Evolutionary conservation across 2,113 vertebrate species (phyloP).

Genomic region (Gymnorhina tibicen): DNA sequence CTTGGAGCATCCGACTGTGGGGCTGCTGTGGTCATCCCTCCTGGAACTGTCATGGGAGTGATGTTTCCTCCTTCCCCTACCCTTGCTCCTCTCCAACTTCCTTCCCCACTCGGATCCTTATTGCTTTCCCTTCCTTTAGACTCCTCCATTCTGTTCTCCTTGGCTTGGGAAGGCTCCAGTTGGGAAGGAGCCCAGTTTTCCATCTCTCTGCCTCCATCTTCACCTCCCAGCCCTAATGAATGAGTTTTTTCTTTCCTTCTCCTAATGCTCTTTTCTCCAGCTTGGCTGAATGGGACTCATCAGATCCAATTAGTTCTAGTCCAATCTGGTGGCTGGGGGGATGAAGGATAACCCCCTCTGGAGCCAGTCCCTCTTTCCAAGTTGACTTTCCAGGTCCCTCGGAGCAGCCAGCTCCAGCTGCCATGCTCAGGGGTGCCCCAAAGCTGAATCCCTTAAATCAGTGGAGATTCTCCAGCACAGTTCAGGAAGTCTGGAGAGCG

Average conservation of each 20-base stretch:
- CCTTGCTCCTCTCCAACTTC: neutral
- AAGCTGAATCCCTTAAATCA: neutral
- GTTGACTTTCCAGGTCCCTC: neutral
- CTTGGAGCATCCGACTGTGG: neutral
- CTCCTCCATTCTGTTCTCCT: slow-evolving; percentile 40
- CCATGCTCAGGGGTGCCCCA: neutral
- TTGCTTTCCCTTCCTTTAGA: neutral
- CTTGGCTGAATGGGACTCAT: neutral
- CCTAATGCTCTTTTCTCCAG: slow-evolving; percentile 41
- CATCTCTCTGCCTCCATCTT: slow-evolving; percentile 52
- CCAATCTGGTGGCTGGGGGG: neutral
- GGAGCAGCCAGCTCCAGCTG: neutral
- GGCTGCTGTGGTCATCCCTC: neutral
- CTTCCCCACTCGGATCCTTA: neutral
- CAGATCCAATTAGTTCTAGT: neutral
- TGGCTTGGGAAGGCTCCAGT: slow-evolving; percentile 50
- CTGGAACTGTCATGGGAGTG: neutral
- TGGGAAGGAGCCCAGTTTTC: slow-evolving; percentile 53
- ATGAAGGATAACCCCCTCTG: neutral
- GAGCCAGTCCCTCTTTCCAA: neutral
- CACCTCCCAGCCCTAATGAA: slow-evolving; percentile 47
- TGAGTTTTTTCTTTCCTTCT: slow-evolving; percentile 20
- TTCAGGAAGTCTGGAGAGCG: neutral
- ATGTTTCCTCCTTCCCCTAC: neutral
- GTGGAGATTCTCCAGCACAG: neutral